A percentile compares a stretch with the other conserved stretches of the same genome.
phyloP scores from a whole-genome alignment of 2,888 invertebrate genomes.

The Metellina segmentata region DNA sequence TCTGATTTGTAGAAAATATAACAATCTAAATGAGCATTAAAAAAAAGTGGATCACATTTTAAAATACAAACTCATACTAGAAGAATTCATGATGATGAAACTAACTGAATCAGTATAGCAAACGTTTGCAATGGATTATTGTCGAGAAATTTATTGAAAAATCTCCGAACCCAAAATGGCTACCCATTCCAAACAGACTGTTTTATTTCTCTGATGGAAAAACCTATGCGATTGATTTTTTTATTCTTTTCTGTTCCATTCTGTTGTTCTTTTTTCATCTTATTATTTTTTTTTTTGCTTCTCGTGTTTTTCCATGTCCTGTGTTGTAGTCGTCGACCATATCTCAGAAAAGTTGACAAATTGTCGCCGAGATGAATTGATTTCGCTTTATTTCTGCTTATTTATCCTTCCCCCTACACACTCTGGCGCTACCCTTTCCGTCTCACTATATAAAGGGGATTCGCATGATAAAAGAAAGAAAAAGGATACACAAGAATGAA shows the following conservation, averaged over 20 bases:
- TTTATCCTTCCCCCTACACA: neutral
- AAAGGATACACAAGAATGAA: conserved; percentile 9
- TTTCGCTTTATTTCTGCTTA: conserved; percentile 32
- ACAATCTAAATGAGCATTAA: too few relatives aligned
- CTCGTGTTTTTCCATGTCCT: conserved; percentile 45
- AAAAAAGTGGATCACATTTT: too few relatives aligned
- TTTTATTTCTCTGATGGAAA: conserved; percentile 16
- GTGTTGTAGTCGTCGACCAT: conserved; percentile 50
- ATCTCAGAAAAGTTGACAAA: conserved; percentile 75
- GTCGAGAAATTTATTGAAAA: neutral
- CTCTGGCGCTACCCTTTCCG: conserved; percentile 16
- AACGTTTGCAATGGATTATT: too few relatives aligned
- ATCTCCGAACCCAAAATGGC: conserved; percentile 33
- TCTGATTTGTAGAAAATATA: too few relatives aligned
- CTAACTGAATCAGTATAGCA: too few relatives aligned
- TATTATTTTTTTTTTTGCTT: neutral
- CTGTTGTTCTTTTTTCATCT: conserved; percentile 11
- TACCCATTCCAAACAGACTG: conserved; percentile 6
- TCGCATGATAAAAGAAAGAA: conserved; percentile 1
- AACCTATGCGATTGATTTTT: conserved; percentile 32
- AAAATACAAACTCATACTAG: too few relatives aligned
- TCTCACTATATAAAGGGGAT: conserved; percentile 31
- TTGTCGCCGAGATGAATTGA: conserved; percentile 67
- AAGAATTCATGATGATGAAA: too few relatives aligned
- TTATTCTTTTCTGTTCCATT: neutral